Percentiles rank a stretch among this genome's conserved stretches.
These are phyloP conservation scores for Danio albolineatus DNA, from an alignment of 2,797 vertebrate genomes.

Conservation along the genomic window DNA sequence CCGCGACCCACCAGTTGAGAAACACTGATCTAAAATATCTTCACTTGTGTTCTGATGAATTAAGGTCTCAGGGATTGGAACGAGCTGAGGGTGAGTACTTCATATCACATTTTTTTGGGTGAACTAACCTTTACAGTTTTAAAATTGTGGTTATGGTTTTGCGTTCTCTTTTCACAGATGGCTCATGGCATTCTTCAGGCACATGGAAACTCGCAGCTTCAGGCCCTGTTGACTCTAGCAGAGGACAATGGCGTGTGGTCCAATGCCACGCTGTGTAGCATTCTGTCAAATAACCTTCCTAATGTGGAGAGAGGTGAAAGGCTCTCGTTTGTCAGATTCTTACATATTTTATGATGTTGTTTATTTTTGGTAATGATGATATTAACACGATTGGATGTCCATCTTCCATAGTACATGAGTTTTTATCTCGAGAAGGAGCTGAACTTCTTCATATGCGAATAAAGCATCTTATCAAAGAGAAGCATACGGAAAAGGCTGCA, in stretches of 20 bases:
- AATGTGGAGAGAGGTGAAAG: conserved; percentile 88
- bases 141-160: too few species aligned
- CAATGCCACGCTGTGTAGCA: conserved; percentile 87
- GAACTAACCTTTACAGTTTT: too few species aligned
- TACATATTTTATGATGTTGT: background rate
- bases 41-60: too few species aligned
- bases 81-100: too few species aligned
- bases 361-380: background rate
- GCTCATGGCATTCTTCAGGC: conserved; percentile 93
- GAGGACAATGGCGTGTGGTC: conserved; percentile 94
- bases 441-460: conserved; percentile 95
- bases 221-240: conserved; percentile 87
- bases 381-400: background rate
- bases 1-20: too few species aligned
- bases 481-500: conserved; percentile 90
- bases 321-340: conserved; percentile 45
- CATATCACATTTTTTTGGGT: too few species aligned
- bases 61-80: too few species aligned
- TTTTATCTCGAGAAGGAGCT: conserved; percentile 91
- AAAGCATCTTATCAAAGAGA: conserved; percentile 97
- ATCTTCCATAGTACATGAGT: conserved; percentile 85
- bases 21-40: too few species aligned
- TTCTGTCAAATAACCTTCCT: conserved; percentile 88
- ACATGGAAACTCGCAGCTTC: conserved; percentile 91
- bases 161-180: conserved; percentile 76